Evolutionary conservation across 2,888 invertebrate species (phyloP), one percentile per base, ranked within the genome.

Genomic region (Drosophila stalkeri): DNA sequence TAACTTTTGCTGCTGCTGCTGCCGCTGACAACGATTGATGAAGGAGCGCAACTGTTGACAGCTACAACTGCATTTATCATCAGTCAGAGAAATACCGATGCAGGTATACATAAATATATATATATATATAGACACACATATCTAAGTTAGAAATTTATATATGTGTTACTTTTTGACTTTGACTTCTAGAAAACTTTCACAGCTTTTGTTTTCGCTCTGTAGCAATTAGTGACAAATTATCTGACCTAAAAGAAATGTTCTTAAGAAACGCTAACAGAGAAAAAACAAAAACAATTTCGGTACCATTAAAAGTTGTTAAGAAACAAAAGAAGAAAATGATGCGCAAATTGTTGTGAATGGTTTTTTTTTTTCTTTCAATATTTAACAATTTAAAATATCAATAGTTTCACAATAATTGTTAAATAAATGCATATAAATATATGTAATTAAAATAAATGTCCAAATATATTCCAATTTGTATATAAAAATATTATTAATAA

Each of bases 21-120:
- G 41, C 18, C 16, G 66, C 16, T 27, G 55, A 68, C 49, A 46
- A 31, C 56, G 87, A 77, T 79, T 84, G 80, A 85, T 87, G 76
- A 20, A 57, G 33, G 69, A 65, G 49, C 65, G 46, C 59, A 31
- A 47, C 55, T 62, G 64, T 63, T 85, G 87, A 81, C 87, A 89
- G 77, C 60, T 20, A 55, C 83, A 89, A 75, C 81, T 65, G 67
- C 79, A 84, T 89, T 89, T 75, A 60, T 75, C 70, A 80, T 33
- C 31, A 35, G 35, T 64, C 59, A 41, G 47, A 66, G 66, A 61
- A 37, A 59, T 16, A 59, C 23, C 57, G 7, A 64, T 47, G 51
- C 47, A 54, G 43, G 6, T 18, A 11, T 18, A 20, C 3, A 33
- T 27, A 23, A n/a, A 16, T 12, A 33, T 33, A 16, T 14, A 43